phyloP scores from a whole-genome alignment of 2,797 vertebrate species.

The Todus mexicanus region DNA sequence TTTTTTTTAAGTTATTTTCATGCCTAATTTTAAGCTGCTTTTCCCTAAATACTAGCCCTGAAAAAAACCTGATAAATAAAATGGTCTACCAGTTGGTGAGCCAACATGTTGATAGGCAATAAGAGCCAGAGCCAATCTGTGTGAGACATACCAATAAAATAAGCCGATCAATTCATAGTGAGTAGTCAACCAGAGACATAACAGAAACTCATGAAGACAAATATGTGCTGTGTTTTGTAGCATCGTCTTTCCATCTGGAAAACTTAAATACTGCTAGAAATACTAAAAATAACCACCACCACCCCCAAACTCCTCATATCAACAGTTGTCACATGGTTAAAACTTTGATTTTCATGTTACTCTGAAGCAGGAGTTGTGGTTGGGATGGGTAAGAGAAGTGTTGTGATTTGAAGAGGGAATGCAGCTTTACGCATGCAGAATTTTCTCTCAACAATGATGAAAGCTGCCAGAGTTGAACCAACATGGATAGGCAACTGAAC shows the following conservation, averaged over 20 bases:
- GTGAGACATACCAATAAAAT: background rate
- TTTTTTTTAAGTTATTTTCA: background rate
- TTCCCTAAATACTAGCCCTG: background rate
- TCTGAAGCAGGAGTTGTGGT: rapidly evolving
- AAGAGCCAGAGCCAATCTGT: background rate
- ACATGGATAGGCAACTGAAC: background rate
- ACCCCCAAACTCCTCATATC: background rate
- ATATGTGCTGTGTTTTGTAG: background rate
- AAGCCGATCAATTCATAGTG: background rate
- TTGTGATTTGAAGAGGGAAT: background rate
- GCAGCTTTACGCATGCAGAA: background rate
- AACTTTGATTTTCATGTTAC: background rate
- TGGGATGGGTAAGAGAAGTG: background rate
- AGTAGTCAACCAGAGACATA: background rate
- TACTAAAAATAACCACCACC: background rate
- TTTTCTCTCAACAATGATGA: background rate
- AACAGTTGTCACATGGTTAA: background rate
- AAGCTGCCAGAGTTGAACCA: background rate
- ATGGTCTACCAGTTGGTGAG: background rate
- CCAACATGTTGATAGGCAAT: background rate
- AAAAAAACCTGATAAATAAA: background rate
- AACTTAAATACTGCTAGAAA: background rate
- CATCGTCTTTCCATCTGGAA: background rate
- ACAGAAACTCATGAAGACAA: background rate
- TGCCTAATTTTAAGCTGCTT: background rate